Percentiles rank a stretch among this genome's conserved stretches.
These are phyloP conservation scores for Drosophila lacicola DNA, from an alignment of 2,888 invertebrate genomes.

Conservation along the genomic window DNA sequence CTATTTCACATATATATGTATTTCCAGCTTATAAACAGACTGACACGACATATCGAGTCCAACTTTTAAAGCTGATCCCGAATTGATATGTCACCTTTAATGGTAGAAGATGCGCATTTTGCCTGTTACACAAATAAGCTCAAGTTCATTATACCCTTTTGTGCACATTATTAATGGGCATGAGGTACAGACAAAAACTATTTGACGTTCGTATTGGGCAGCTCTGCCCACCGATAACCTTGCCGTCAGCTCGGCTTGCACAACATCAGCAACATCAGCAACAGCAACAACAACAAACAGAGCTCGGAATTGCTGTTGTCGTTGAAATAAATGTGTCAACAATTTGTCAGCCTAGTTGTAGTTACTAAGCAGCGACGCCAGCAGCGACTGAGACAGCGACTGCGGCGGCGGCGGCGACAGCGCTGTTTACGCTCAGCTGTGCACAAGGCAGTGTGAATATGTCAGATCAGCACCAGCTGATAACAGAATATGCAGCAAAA, in stretches of 20 bases:
- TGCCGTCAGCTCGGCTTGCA: conserved; percentile 56
- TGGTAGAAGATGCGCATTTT: no score
- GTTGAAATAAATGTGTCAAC: conserved; percentile 66
- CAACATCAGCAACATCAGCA: conserved; percentile 32
- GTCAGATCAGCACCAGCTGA: conserved; percentile 32
- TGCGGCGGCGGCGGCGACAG: conserved; percentile 1
- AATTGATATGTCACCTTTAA: no score
- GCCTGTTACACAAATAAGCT: not conserved
- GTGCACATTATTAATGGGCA: not conserved
- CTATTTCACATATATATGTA: no score
- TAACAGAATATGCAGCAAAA: conserved; percentile 31
- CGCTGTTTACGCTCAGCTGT: conserved; percentile 55
- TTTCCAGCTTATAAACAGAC: no score
- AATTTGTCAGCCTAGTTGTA: conserved; percentile 65
- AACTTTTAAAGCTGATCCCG: no score
- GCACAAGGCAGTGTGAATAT: conserved; percentile 48
- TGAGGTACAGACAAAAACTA: conserved; percentile 6
- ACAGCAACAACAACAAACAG: conserved; percentile 29
- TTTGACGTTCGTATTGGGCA: conserved; percentile 42
- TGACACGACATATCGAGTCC: no score
- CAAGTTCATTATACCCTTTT: conserved; percentile 12
- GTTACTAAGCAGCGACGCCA: conserved; percentile 52
- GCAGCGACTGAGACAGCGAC: conserved; percentile 19
- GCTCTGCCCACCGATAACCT: conserved; percentile 60
- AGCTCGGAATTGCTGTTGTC: conserved; percentile 36